Conservation (phyloP, 2,888 invertebrate genomes). For the Rhamphomyia laevipes region DNA sequence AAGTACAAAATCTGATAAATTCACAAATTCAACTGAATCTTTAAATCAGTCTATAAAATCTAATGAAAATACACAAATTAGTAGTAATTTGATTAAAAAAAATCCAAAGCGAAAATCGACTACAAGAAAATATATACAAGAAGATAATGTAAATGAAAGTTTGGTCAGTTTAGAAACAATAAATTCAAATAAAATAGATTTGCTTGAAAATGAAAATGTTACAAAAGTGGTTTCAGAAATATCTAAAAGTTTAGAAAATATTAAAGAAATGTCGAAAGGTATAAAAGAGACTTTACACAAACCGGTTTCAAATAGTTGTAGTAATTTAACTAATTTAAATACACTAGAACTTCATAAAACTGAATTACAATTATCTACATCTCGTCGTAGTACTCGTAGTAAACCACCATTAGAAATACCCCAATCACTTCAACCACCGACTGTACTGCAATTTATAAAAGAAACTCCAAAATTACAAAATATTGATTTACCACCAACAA, state of each 20-base stretch:
- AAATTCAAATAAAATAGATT: not conserved
- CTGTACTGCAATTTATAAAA: not conserved
- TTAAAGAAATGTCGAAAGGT: not conserved
- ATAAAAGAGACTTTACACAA: not conserved
- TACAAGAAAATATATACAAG: conserved; percentile 30
- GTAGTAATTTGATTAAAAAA: conserved; percentile 12
- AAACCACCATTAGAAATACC: not conserved
- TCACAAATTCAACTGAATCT: not conserved
- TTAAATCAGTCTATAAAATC: not conserved
- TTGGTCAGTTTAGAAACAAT: not conserved
- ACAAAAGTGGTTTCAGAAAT: not conserved
- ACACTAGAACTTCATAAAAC: not conserved
- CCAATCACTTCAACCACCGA: not conserved
- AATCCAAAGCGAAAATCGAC: conserved; percentile 31
- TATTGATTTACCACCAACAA: not conserved
- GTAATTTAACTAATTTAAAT: not conserved
- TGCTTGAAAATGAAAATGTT: not conserved
- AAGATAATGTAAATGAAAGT: conserved; percentile 8
- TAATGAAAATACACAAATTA: conserved; percentile 4
- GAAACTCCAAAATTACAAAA: not conserved
- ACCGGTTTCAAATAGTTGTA: not conserved
- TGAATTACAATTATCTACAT: not conserved
- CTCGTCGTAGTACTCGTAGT: not conserved
- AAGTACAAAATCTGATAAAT: not conserved
- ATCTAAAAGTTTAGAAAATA: conserved; percentile 1